These are phyloP conservation scores for Perdita meconis DNA, from an alignment of 2,888 invertebrate genomes.

Conservation along the genomic window DNA sequence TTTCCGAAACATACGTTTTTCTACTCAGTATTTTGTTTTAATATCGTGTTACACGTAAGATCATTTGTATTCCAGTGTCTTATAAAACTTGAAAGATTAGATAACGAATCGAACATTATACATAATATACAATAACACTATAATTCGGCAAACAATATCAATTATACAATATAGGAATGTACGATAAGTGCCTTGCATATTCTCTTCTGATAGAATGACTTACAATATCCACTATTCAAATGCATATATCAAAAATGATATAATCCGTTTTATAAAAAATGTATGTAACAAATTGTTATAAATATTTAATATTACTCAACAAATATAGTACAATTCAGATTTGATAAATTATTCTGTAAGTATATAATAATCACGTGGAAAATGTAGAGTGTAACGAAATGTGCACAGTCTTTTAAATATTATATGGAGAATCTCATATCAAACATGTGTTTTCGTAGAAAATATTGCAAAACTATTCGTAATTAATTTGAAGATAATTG, in stretches of 20 bases:
- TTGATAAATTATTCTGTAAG: slow-evolving; percentile 22
- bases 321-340: slow-evolving; percentile 60
- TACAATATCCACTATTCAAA: slow-evolving; percentile 34
- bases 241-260: slow-evolving; percentile 49
- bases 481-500: slow-evolving; percentile 1
- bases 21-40: slow-evolving; percentile 36
- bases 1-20: slow-evolving; percentile 43
- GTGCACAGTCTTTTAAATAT: slow-evolving; percentile 36
- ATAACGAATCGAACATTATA: slow-evolving; percentile 10
- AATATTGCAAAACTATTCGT: background rate
- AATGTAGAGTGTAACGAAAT: slow-evolving; percentile 7
- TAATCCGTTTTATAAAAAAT: slow-evolving; percentile 53
- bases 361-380: slow-evolving; percentile 4
- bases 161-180: slow-evolving; percentile 40
- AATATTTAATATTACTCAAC: slow-evolving; percentile 39
- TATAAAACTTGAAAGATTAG: slow-evolving; percentile 17
- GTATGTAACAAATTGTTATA: slow-evolving; percentile 52
- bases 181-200: slow-evolving; percentile 72
- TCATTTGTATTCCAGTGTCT: slow-evolving; percentile 24
- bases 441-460: slow-evolving; percentile 2
- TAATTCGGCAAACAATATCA: slow-evolving; percentile 35
- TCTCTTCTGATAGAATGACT: slow-evolving; percentile 52
- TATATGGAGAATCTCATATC: slow-evolving; percentile 51
- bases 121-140: slow-evolving; percentile 28
- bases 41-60: slow-evolving; percentile 12